phyloP scores from a whole-genome alignment of 2,797 vertebrate genomes.

The Micrastur ruficollis region DNA sequence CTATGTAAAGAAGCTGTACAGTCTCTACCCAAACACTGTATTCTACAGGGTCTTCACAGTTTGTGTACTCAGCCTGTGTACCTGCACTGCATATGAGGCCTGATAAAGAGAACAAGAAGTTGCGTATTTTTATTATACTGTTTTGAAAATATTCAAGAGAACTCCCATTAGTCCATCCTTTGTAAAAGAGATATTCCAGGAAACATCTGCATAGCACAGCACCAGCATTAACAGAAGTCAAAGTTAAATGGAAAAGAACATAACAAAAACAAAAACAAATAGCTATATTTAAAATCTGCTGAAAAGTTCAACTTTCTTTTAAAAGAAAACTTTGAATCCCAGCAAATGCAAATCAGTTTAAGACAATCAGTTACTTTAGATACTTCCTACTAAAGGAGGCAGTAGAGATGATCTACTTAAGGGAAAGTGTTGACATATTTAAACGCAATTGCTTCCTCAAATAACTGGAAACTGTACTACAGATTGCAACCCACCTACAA shows the following conservation, averaged over 20 bases:
- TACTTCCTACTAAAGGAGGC: not conserved
- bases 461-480: slow-evolving; percentile 8
- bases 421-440: slow-evolving; percentile 23
- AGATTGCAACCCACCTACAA: slow-evolving; percentile 14
- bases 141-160: slow-evolving; percentile 20
- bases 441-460: slow-evolving; percentile 13
- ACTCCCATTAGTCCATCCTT: slow-evolving; percentile 6
- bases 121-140: slow-evolving; percentile 17
- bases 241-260: not conserved
- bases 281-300: not conserved
- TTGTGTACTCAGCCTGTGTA: not conserved
- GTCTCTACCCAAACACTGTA: not conserved
- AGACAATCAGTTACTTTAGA: not conserved
- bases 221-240: not conserved
- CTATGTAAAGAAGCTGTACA: not conserved
- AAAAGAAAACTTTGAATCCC: not conserved
- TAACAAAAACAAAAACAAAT: not conserved
- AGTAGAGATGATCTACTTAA: not conserved
- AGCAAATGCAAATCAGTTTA: not conserved
- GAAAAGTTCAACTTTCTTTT: not conserved
- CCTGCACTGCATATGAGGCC: not conserved
- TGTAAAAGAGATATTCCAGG: slow-evolving; percentile 21
- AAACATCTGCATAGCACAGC: slow-evolving; percentile 30
- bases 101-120: not conserved
- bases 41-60: not conserved